phyloP scores from a whole-genome alignment of 2,113 vertebrate genomes.

The Arothron firmamentum region DNA sequence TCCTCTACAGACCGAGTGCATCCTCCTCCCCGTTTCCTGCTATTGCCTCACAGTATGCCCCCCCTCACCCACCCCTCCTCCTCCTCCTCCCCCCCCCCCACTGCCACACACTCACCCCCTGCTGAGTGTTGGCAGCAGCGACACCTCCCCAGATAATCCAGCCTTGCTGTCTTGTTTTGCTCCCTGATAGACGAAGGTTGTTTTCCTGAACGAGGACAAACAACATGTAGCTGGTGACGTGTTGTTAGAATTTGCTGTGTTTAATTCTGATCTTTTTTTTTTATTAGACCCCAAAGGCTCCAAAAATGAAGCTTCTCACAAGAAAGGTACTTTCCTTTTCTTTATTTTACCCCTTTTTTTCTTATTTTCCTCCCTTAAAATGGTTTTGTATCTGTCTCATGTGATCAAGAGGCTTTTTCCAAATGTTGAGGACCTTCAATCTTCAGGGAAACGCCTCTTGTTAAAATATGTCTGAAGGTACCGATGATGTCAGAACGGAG shows the following conservation, averaged over 20 bases:
- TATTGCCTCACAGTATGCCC: constrained; percentile 74
- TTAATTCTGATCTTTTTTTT: constrained; percentile 83
- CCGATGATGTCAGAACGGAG: too few relatives aligned
- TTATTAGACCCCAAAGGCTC: constrained; percentile 82
- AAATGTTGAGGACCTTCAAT: constrained; percentile 18
- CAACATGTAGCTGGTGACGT: constrained; percentile 62
- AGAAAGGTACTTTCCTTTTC: constrained; percentile 81
- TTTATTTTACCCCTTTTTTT: constrained; percentile 21
- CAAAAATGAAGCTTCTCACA: constrained; percentile 82
- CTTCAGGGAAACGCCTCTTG: constrained; percentile 13
- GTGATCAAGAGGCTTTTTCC: constrained; percentile 30
- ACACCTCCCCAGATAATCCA: constrained; percentile 56
- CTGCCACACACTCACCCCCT: constrained; percentile 67
- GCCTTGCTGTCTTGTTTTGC: constrained; percentile 73
- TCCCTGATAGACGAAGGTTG: constrained; percentile 65
- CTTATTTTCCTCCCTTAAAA: constrained; percentile 31
- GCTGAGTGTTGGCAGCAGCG: constrained; percentile 72
- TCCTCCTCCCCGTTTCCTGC: constrained; percentile 65
- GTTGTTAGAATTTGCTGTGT: constrained; percentile 76
- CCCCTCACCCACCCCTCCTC: constrained; percentile 21
- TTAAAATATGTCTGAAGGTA: too few relatives aligned
- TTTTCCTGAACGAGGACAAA: constrained; percentile 72
- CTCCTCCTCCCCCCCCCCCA: constrained; percentile 40
- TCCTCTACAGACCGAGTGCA: constrained; percentile 67
- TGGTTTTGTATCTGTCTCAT: constrained; percentile 33